Conservation (phyloP, 2,797 vertebrate genomes). For the Megaceryle alcyon region DNA sequence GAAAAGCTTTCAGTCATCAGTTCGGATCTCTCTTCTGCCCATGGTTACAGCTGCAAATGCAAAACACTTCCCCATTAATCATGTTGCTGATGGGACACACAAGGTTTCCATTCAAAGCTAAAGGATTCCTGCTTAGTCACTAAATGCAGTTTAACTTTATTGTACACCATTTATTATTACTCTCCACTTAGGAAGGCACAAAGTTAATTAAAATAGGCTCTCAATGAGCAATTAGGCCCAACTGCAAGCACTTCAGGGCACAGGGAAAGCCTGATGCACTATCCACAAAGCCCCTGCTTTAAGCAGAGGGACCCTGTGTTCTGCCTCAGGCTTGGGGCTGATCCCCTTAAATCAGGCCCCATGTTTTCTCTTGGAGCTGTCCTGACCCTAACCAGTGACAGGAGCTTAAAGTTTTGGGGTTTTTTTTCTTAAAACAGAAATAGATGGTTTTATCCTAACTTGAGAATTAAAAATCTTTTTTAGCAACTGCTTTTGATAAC, state of each 20-base stretch:
- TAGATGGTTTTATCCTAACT: background rate
- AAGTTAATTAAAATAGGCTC: constrained; percentile 17
- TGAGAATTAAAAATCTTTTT: background rate
- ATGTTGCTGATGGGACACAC: background rate
- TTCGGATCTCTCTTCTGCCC: background rate
- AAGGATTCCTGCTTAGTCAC: background rate
- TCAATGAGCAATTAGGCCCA: background rate
- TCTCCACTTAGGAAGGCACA: background rate
- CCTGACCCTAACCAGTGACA: no score
- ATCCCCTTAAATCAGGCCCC: background rate
- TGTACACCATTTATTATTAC: background rate
- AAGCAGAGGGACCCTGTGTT: background rate
- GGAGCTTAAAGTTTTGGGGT: background rate
- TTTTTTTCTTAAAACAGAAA: background rate
- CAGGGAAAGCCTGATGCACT: background rate
- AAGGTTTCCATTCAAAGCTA: background rate
- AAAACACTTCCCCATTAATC: background rate
- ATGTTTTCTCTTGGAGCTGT: background rate
- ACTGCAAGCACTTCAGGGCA: background rate
- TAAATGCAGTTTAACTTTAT: background rate
- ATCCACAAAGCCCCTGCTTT: background rate
- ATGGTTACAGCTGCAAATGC: background rate
- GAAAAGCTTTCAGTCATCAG: background rate
- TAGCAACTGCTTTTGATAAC: background rate
- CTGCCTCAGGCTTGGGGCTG: background rate